phyloP scores from a whole-genome alignment of 2,888 invertebrate species.

The Pasiphila rectangulata region DNA sequence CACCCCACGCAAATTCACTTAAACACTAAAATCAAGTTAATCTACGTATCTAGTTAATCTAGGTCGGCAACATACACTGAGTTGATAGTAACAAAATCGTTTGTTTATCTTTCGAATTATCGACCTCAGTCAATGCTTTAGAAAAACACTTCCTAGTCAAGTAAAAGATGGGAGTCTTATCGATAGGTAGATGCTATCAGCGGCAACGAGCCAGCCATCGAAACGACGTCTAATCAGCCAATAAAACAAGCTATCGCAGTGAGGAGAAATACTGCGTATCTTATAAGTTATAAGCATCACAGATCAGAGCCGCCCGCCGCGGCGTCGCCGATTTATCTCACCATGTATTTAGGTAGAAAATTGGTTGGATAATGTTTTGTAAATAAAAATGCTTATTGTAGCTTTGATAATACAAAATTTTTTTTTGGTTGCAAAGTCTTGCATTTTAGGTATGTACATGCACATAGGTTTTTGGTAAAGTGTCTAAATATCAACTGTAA shows the following conservation, averaged over 20 bases:
- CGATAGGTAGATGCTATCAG: constrained; percentile 49
- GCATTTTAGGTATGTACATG: too few species aligned
- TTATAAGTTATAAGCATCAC: constrained; percentile 40
- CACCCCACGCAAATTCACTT: too few species aligned
- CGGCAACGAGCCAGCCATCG: constrained; percentile 60
- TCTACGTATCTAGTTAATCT: too few species aligned
- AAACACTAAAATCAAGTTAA: too few species aligned
- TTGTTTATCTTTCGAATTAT: too few species aligned
- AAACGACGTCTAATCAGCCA: constrained; percentile 56
- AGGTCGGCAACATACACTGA: too few species aligned
- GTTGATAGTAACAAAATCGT: too few species aligned
- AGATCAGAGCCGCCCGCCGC: too few species aligned
- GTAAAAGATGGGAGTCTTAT: constrained; percentile 41
- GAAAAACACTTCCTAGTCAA: constrained; percentile 28
- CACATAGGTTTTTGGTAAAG: too few species aligned
- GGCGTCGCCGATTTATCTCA: constrained; percentile 20
- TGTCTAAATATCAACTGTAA: too few species aligned
- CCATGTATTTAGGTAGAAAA: constrained; percentile 18
- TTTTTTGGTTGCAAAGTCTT: too few species aligned
- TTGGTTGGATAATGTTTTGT: constrained; percentile 16
- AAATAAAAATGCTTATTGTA: constrained; percentile 13
- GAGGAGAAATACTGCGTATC: constrained; percentile 42
- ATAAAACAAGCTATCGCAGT: constrained; percentile 48
- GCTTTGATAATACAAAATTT: neutral
- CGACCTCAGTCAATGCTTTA: constrained; percentile 19